These are phyloP conservation scores for Aphis craccivora DNA, from an alignment of 1,140 invertebrate genomes.

Conservation along the genomic window DNA sequence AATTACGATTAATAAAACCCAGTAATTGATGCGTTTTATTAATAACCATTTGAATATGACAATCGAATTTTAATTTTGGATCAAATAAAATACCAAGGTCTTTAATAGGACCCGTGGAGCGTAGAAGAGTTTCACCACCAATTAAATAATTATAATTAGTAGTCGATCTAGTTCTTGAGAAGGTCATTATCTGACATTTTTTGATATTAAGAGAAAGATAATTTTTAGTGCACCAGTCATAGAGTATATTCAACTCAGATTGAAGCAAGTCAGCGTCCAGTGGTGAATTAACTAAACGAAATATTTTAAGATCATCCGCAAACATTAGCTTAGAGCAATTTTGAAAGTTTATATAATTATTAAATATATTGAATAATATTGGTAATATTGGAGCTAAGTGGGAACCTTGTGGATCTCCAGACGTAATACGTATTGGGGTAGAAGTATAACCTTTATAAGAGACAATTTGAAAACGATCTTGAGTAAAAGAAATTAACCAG, in stretches of 20 bases:
- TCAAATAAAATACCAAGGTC: slow-evolving; percentile 33
- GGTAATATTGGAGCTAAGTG: slow-evolving; percentile 11
- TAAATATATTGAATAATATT: not conserved
- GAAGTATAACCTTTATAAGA: not conserved
- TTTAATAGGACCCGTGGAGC: not conserved
- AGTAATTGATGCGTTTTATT: not conserved
- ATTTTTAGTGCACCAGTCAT: slow-evolving; percentile 22
- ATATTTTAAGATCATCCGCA: slow-evolving; percentile 22
- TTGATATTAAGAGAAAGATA: slow-evolving; percentile 4
- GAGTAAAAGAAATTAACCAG: not conserved
- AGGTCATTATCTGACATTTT: slow-evolving; percentile 39
- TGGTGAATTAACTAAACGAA: not conserved
- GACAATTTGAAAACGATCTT: not conserved
- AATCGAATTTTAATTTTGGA: no score
- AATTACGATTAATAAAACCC: not conserved
- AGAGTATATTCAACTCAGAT: not conserved
- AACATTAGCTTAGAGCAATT: slow-evolving; percentile 21
- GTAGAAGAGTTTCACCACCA: not conserved
- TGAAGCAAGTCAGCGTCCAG: slow-evolving; percentile 8
- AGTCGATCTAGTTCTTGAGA: not conserved
- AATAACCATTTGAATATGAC: slow-evolving; percentile 7
- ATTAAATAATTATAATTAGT: not conserved
- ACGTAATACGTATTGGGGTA: not conserved
- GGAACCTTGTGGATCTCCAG: not conserved
- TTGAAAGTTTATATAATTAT: slow-evolving; percentile 10